Base-by-base conservation (phyloP, 2,113 vertebrate species). In the Sorex araneus region DNA sequence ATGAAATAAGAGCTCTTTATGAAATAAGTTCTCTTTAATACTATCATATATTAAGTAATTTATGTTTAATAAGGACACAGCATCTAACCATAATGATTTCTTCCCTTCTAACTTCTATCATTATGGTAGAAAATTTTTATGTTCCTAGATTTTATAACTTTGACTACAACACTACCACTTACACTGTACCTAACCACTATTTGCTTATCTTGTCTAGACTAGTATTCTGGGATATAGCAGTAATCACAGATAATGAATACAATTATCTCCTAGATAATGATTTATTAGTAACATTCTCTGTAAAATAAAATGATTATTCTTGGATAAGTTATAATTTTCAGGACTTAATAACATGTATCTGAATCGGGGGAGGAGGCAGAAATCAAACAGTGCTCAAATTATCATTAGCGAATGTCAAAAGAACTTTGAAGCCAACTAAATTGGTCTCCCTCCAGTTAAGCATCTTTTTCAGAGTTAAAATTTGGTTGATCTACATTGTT, bases 321-420 rank as follows among this genome's bases (percentile, higher is more conserved):
- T 30, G 3, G 3, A 71, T 63, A 89, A 82, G 81, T 76, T 28
- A 19, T 10, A 71, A 81, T 47, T 13, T 67, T 91, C 18, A 76
- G 34, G 21, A 5, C 5, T 75, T 73, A 77, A 78, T 66, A 43
- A 89, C 8, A 70, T 28, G 45, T 5, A 36, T 27, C 10, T 81
- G 32, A 63, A 81, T 57, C 16, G 76, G 50, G 50, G 64, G 71
- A 2, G 77, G 13, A 54, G 18, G 9, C 36, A 77, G 4, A 89
- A 92, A 92, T 32, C 10, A 71, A 76, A 91, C 77, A 64, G 7
- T 77, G 3, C 28, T 87, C 23, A 54, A 66, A 85, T n/a, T 89
- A 73, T 60, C 18, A 76, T 45, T 28, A 75, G 0, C 18, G 2
- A 11, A 64, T 54, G 3, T 71, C 23, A 69, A 90, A 84, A 79